Conservation (phyloP, 2,113 vertebrate genomes). For the Seriola rivoliana region DNA sequence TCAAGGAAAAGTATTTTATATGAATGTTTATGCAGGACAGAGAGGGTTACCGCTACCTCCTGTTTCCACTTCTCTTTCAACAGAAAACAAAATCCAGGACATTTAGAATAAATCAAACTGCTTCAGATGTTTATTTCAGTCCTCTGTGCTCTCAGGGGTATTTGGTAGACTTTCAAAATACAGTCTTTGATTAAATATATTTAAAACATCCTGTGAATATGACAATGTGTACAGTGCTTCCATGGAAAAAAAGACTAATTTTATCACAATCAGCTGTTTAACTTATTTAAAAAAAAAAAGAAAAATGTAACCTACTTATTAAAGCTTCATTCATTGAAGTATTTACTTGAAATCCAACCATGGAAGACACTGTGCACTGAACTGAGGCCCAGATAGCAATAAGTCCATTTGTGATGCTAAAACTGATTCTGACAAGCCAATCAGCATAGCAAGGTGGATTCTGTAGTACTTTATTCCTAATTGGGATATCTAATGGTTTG, state of each 20-base stretch:
- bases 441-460: conserved; percentile 4
- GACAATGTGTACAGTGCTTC: conserved; percentile 14
- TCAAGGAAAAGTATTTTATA: conserved; percentile 60
- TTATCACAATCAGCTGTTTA: conserved; percentile 4
- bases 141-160: conserved; percentile 2
- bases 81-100: conserved; percentile 38
- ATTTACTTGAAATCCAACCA: not conserved
- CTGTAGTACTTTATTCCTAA: not conserved
- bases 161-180: conserved; percentile 26
- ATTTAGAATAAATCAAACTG: conserved; percentile 47
- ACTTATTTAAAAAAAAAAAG: not conserved
- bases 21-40: conserved; percentile 58
- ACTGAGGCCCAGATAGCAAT: not conserved
- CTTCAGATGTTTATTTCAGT: conserved; percentile 57
- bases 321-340: not conserved
- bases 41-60: conserved; percentile 16
- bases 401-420: not conserved
- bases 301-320: conserved; percentile 5
- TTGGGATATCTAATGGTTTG: not conserved
- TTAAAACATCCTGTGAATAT: conserved; percentile 24
- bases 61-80: conserved; percentile 40
- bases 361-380: not conserved
- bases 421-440: not conserved
- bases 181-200: conserved; percentile 33
- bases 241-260: not conserved